Conservation (phyloP, 2,888 invertebrate species). For the Punctoribates punctum region DNA sequence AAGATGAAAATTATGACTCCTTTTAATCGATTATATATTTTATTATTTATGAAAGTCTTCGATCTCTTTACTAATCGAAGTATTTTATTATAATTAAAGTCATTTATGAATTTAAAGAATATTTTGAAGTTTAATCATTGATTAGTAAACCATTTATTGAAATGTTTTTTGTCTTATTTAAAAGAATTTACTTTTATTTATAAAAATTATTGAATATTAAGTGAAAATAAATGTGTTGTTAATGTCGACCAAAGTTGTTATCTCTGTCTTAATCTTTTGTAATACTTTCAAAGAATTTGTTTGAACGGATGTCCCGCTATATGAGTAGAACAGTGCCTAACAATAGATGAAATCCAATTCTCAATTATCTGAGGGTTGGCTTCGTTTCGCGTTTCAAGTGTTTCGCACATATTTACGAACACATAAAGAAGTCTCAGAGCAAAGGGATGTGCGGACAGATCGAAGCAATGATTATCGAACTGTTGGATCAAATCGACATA, state of each 20-base stretch:
- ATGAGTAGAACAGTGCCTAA: constrained; percentile 23
- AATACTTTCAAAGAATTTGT: constrained; percentile 22
- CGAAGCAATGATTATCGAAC: constrained; percentile 43
- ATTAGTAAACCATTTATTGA: too few species aligned
- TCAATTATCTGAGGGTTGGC: constrained; percentile 18
- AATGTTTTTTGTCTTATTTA: too few species aligned
- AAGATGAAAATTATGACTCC: too few species aligned
- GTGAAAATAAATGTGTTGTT: neutral
- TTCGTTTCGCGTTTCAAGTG: neutral
- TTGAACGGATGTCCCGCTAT: constrained; percentile 18
- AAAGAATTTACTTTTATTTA: too few species aligned
- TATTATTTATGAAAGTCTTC: too few species aligned
- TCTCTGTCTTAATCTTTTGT: neutral
- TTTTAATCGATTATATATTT: too few species aligned
- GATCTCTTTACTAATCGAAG: too few species aligned
- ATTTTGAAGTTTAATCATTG: too few species aligned
- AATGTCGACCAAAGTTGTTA: neutral
- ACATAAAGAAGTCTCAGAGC: constrained; percentile 55
- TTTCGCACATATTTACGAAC: constrained; percentile 57
- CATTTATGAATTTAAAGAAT: too few species aligned
- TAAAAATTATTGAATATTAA: neutral
- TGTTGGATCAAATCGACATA: constrained; percentile 31
- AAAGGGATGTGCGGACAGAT: constrained; percentile 53
- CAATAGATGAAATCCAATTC: constrained; percentile 34
- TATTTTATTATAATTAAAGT: too few species aligned